These are phyloP conservation scores for Aphaenogaster floridana DNA, from an alignment of 1,140 invertebrate genomes.

Conservation along the genomic window DNA sequence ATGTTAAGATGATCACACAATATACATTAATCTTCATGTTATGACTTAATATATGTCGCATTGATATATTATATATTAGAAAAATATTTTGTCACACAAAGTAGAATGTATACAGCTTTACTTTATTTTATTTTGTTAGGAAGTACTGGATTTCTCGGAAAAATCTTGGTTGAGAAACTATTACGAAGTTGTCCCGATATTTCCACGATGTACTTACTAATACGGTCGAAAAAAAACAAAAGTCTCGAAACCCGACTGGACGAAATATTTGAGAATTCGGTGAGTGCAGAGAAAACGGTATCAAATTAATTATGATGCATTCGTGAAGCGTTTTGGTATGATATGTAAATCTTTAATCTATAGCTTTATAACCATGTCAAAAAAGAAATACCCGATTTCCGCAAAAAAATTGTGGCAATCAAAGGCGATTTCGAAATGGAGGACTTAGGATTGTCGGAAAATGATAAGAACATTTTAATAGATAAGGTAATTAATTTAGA, in stretches of 20 bases:
- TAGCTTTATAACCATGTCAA: constrained; percentile 88
- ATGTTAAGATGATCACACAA: no score
- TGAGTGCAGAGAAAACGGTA: no score
- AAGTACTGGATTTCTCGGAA: constrained; percentile 95
- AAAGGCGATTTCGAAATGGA: constrained; percentile 89
- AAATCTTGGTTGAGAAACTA: constrained; percentile 95
- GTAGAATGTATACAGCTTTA: no score
- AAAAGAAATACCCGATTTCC: constrained; percentile 89
- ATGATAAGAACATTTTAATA: constrained; percentile 89
- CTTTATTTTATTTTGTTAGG: constrained; percentile 86
- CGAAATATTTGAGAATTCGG: no score
- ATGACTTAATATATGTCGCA: no score
- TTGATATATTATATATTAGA: no score
- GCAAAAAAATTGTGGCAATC: constrained; percentile 89
- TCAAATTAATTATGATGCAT: no score
- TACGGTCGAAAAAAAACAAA: no score
- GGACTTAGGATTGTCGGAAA: constrained; percentile 88
- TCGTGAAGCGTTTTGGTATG: no score
- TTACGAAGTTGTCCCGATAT: constrained; percentile 92
- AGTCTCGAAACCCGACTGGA: no score
- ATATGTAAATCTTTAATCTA: neutral
- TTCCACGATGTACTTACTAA: constrained; percentile 88
- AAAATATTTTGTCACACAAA: no score
- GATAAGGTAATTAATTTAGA: neutral
- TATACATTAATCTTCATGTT: no score